These are phyloP conservation scores for Pristionchus japonicus DNA, from an alignment of 2,888 invertebrate species.

Conservation along the genomic window DNA sequence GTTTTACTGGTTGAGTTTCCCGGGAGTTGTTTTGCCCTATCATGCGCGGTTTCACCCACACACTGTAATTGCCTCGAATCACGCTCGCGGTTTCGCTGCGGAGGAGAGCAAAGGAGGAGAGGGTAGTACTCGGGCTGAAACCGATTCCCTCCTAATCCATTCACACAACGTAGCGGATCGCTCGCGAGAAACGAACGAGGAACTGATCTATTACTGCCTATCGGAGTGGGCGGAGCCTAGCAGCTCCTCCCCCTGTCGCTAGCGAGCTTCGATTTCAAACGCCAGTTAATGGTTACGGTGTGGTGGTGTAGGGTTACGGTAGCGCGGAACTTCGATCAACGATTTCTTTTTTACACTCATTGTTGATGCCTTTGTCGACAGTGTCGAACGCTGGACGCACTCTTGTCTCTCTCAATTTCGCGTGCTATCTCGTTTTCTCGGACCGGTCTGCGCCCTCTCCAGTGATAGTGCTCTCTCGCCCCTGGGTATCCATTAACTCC, in stretches of 20 bases:
- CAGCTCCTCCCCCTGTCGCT: neutral
- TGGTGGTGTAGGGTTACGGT: neutral
- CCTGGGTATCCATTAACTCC: constrained; percentile 2
- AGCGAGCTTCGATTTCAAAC: neutral
- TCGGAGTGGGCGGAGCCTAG: neutral
- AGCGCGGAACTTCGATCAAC: neutral
- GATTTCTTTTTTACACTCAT: neutral
- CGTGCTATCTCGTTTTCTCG: neutral
- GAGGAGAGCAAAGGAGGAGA: neutral
- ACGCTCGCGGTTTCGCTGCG: neutral
- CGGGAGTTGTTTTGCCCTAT: constrained; percentile 3
- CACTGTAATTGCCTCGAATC: neutral
- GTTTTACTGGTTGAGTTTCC: neutral
- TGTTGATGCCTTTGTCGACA: neutral
- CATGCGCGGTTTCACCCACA: neutral
- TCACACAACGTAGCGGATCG: neutral
- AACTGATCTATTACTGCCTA: constrained; percentile 12
- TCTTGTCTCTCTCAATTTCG: neutral
- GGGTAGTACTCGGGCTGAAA: neutral
- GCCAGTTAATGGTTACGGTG: neutral
- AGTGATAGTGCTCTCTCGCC: neutral
- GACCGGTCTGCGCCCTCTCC: neutral
- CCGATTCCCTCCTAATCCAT: neutral
- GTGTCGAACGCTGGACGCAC: neutral
- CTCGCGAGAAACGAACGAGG: neutral